phyloP scores from a whole-genome alignment of 2,113 vertebrate species.

The Drymodes brunneopygia region DNA sequence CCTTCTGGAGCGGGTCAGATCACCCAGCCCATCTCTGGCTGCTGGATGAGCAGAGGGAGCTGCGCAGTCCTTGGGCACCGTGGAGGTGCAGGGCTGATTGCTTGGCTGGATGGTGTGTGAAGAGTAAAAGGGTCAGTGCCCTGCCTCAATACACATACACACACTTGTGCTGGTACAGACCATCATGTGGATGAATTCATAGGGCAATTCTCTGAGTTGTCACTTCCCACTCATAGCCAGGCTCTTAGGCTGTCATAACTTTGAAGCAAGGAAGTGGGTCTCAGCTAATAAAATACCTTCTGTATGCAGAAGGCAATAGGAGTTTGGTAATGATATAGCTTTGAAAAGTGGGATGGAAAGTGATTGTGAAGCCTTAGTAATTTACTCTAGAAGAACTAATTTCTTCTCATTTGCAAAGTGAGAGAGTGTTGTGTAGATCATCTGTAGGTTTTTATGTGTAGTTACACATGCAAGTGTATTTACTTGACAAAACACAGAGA shows the following conservation, averaged over 20 bases:
- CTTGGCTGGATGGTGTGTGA: background rate
- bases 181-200: background rate
- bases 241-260: background rate
- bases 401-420: background rate
- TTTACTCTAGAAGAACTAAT: slow-evolving; percentile 18
- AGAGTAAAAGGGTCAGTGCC: background rate
- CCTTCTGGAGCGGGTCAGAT: background rate
- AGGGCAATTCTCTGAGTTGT: background rate
- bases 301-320: background rate
- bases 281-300: background rate
- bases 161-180: background rate
- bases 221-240: background rate
- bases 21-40: background rate
- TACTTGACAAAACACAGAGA: slow-evolving; percentile 19
- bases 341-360: background rate
- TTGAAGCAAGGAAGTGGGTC: background rate
- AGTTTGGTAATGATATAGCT: background rate
- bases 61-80: fast-evolving
- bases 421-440: background rate
- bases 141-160: background rate
- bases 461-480: background rate
- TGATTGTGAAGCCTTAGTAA: background rate
- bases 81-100: background rate
- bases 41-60: background rate
- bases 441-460: slow-evolving; percentile 29